A percentile compares a stretch with the other conserved stretches of the same genome.
Evolutionary conservation across 2,113 vertebrate genomes (phyloP).

Genomic region (Capra hircus): DNA sequence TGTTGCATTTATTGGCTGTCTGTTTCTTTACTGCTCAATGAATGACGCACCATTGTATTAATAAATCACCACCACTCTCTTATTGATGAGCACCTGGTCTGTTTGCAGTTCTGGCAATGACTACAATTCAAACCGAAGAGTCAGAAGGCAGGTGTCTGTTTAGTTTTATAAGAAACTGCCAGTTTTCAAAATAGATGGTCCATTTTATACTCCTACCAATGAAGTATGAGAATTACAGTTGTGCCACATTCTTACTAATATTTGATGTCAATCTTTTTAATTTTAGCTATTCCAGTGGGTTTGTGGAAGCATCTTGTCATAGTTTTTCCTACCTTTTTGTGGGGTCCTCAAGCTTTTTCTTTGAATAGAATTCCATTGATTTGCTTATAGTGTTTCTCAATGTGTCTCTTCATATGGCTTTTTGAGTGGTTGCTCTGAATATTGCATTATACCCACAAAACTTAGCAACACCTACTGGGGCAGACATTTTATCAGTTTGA

Average conservation of each 20-base stretch:
- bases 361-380: neutral
- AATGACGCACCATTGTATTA: rapidly evolving
- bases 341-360: neutral
- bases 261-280: no score
- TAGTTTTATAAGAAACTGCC: neutral
- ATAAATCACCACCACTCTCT: neutral
- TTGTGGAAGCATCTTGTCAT: neutral
- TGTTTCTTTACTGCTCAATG: neutral
- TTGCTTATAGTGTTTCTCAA: neutral
- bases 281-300: neutral
- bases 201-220: neutral
- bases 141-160: neutral
- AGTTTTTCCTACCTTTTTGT: neutral
- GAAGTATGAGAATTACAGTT: rapidly evolving
- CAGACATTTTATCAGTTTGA: neutral
- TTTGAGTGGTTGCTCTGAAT: neutral
- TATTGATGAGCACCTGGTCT: neutral
- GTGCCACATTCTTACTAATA: neutral
- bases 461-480: neutral
- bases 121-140: neutral
- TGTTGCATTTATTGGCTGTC: neutral
- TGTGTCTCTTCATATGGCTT: neutral
- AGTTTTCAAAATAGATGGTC: neutral
- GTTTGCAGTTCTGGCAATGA: neutral
- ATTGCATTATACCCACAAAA: neutral